Conservation (phyloP, 2,888 invertebrate genomes). For the Mechanitis mazaeus region DNA sequence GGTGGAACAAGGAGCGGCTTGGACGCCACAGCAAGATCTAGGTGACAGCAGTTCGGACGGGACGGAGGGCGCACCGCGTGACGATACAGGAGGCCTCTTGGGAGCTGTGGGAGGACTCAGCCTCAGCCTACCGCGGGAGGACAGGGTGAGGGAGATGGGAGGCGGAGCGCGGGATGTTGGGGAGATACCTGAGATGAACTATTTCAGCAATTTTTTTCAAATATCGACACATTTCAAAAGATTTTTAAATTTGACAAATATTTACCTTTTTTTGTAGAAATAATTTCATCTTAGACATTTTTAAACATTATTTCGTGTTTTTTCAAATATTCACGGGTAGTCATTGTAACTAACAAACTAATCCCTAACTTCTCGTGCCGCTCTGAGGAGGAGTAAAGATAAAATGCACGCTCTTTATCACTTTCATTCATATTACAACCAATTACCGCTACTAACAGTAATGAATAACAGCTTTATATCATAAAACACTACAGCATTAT, state of each 20-base stretch:
- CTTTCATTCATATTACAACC: neutral
- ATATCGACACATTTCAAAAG: too few species aligned
- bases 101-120: conserved; percentile 82
- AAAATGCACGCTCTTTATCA: conserved; percentile 26
- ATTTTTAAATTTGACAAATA: too few species aligned
- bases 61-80: conserved; percentile 38
- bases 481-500: too few species aligned
- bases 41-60: conserved; percentile 79
- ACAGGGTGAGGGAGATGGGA: conserved; percentile 50
- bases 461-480: neutral
- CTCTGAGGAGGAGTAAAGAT: conserved; percentile 68
- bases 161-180: conserved; percentile 52
- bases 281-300: conserved; percentile 13
- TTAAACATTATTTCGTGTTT: conserved; percentile 1
- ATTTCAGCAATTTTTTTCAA: neutral
- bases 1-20: conserved; percentile 54
- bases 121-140: conserved; percentile 84
- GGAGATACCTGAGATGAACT: conserved; percentile 23
- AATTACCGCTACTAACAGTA: conserved; percentile 4
- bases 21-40: conserved; percentile 93
- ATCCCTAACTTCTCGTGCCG: conserved; percentile 58
- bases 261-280: too few species aligned
- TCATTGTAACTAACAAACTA: conserved; percentile 50
- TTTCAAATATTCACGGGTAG: conserved; percentile 9
- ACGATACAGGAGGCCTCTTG: conserved; percentile 34